These are phyloP conservation scores for Bovichtus diacanthus DNA, from an alignment of 2,797 vertebrate species.

Conservation along the genomic window DNA sequence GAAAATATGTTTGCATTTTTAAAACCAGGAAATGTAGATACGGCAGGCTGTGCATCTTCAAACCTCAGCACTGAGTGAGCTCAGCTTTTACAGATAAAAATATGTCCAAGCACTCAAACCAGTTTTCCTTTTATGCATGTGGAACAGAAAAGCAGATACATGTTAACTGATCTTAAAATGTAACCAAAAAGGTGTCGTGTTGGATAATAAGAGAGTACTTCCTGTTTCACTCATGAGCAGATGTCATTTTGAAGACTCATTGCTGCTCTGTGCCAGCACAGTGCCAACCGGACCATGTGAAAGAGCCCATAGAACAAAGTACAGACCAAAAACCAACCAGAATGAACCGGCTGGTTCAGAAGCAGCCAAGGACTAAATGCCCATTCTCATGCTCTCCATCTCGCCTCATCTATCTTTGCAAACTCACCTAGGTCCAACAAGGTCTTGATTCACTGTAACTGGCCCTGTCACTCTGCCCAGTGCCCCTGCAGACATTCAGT, in stretches of 20 bases:
- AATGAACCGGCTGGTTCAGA: constrained; percentile 50
- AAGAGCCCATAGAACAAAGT: constrained; percentile 16
- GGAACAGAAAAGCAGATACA: neutral
- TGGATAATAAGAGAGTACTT: neutral
- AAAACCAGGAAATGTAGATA: neutral
- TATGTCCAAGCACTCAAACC: neutral
- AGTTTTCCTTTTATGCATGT: neutral
- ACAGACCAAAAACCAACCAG: constrained; percentile 48
- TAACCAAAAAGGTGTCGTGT: neutral
- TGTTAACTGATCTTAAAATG: neutral
- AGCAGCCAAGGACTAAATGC: constrained; percentile 30
- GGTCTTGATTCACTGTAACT: constrained; percentile 59
- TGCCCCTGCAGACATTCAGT: constrained; percentile 46
- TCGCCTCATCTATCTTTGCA: constrained; percentile 51
- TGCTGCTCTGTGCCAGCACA: neutral
- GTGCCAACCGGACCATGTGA: constrained; percentile 25
- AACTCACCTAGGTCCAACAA: constrained; percentile 57
- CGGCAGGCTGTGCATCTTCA: neutral
- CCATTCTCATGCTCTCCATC: constrained; percentile 36
- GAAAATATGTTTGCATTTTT: neutral
- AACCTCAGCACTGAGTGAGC: neutral
- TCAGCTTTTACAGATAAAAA: neutral
- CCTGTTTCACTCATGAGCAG: neutral
- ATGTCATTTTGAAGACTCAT: constrained; percentile 9
- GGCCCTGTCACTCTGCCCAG: constrained; percentile 53